Conservation (phyloP, 2,797 vertebrate species). For the Platalea minor region DNA sequence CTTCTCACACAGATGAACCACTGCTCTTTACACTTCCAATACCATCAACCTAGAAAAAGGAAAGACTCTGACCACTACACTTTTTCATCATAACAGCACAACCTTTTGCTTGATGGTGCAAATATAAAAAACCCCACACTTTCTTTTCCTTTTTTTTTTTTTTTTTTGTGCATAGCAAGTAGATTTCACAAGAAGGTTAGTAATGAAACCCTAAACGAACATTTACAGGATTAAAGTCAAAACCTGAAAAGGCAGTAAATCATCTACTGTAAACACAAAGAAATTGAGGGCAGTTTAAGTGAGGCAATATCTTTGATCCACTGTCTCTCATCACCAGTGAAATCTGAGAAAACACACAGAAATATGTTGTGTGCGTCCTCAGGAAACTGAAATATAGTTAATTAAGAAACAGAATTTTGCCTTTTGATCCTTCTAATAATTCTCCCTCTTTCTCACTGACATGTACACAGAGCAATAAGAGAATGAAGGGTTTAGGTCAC, state of each 20-base stretch:
- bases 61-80: neutral
- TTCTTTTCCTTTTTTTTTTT: neutral
- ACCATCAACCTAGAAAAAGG: neutral
- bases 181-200: neutral
- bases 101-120: neutral
- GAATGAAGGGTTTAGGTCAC: neutral
- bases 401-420: constrained; percentile 51
- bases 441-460: neutral
- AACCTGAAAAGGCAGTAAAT: neutral
- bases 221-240: constrained; percentile 11
- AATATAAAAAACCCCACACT: neutral
- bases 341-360: constrained; percentile 30
- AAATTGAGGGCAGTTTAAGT: constrained; percentile 6
- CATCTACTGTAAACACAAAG: neutral
- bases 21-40: neutral
- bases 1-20: neutral
- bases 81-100: neutral
- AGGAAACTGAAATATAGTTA: constrained; percentile 56
- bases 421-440: constrained; percentile 49
- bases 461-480: neutral
- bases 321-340: neutral
- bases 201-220: neutral
- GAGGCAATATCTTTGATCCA: neutral
- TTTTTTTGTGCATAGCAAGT: neutral
- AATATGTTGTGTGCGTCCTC: neutral